phyloP scores from a whole-genome alignment of 2,797 vertebrate species.

The Decapterus maruadsi region DNA sequence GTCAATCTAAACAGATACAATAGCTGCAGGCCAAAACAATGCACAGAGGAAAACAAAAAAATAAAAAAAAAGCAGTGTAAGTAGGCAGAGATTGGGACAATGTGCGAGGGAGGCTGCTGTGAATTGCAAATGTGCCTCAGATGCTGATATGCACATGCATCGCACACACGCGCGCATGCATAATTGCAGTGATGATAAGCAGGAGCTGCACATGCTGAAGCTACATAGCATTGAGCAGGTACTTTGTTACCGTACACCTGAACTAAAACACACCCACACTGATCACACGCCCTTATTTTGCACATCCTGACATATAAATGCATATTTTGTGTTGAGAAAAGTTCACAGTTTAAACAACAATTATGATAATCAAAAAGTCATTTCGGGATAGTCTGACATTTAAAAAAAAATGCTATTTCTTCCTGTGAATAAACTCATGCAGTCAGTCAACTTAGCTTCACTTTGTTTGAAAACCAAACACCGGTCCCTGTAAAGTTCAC shows the following conservation, averaged over 20 bases:
- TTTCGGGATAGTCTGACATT: not conserved
- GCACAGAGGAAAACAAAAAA: slow-evolving; percentile 71
- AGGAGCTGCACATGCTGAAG: slow-evolving; percentile 18
- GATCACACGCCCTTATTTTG: not conserved
- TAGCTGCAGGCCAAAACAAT: slow-evolving; percentile 84
- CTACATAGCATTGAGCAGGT: not conserved
- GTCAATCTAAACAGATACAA: slow-evolving; percentile 83
- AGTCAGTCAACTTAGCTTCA: not conserved
- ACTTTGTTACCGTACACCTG: slow-evolving; percentile 18
- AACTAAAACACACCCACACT: slow-evolving; percentile 4
- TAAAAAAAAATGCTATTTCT: not conserved
- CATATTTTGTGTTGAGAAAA: slow-evolving; percentile 11
- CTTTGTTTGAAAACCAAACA: slow-evolving; percentile 1
- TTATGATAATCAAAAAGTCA: not conserved
- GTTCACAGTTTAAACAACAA: not conserved
- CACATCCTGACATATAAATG: not conserved
- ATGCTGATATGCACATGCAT: slow-evolving; percentile 64
- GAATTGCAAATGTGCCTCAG: slow-evolving; percentile 74
- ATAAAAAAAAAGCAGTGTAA: slow-evolving; percentile 58
- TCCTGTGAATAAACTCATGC: not conserved
- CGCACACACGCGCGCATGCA: slow-evolving; percentile 11
- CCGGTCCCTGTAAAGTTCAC: not conserved
- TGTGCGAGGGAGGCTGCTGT: slow-evolving; percentile 73
- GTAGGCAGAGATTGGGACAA: slow-evolving; percentile 77
- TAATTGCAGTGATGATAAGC: slow-evolving; percentile 6